Evolutionary conservation across 2,888 invertebrate genomes (phyloP), one percentile per base, ranked within the genome.

Genomic region (Agrotis segetum): DNA sequence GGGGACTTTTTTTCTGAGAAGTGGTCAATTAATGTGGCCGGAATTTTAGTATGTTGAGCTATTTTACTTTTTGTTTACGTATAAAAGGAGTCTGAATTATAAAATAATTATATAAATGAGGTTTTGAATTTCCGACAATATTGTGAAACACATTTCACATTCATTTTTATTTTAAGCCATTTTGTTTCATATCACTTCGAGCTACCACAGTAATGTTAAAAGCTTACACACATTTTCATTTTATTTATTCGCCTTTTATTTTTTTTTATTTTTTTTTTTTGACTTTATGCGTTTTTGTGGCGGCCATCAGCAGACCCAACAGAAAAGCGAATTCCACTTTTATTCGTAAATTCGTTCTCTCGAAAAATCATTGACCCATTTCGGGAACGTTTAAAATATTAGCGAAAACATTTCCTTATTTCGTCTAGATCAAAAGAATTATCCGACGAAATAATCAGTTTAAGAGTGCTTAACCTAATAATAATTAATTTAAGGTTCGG

Each of bases 401-500:
- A 74, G 56, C 74, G 66, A 56, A 68, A 82, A 77, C 53, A 72
- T 76, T 82, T 82, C 78, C 82, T 71, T 82, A 82, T 79, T 79
- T 24, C 50, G 64, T 63, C 14, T 67, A 40, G 78, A 85, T 85
- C 78, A 85, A 85, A 83, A 67, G 77, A 77, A 77, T 68, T 73
- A 81, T 81, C 69, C 81, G 52, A 75, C 75, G 68, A 77, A 68
- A 77, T 85, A 84, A 85, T 85, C 75, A 75, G 77, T 77, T 74
- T 76, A 80, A 79, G 80, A 79, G 81, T 80, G 79, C 81, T 84
- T 82, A 74, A 72, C 70, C 82, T 77, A 83, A 86, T 86, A 85
- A 87, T 87, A 88, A 88, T 88, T 88, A 88, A 88, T 85, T 85
- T 84, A 86, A 80, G 81, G 78, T 76, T 83, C 85, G 81, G 81